These are phyloP conservation scores for Psylliodes chrysocephalus DNA, from an alignment of 2,888 invertebrate species.

Conservation along the genomic window DNA sequence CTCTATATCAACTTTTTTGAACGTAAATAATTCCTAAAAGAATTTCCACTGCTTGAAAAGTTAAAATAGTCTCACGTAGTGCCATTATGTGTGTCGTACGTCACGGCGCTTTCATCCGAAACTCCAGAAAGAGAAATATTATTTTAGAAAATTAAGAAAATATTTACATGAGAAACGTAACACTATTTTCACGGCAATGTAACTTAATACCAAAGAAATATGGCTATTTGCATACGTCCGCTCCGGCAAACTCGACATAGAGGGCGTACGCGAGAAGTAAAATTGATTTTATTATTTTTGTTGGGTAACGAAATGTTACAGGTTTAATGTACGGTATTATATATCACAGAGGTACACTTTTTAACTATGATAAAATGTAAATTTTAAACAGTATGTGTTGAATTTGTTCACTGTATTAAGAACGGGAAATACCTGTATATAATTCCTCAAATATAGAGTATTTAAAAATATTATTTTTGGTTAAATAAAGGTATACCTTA, in stretches of 20 bases:
- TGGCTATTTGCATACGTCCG: constrained; percentile 31
- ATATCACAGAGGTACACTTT: background rate
- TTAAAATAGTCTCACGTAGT: constrained; percentile 40
- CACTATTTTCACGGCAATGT: constrained; percentile 24
- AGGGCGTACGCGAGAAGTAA: constrained; percentile 11
- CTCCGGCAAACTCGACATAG: background rate
- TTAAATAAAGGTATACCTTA: too few relatives aligned
- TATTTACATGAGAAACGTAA: constrained; percentile 32
- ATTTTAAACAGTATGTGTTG: too few relatives aligned
- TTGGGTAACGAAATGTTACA: constrained; percentile 11
- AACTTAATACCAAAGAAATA: constrained; percentile 31
- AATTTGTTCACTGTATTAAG: too few relatives aligned
- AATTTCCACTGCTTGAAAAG: constrained; percentile 18
- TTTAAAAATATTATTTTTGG: too few relatives aligned
- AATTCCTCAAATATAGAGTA: too few relatives aligned
- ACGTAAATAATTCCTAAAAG: constrained; percentile 8
- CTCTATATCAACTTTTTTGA: constrained; percentile 7
- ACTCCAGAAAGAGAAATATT: constrained; percentile 23
- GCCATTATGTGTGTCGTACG: constrained; percentile 37
- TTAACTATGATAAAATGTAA: background rate
- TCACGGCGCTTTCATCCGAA: constrained; percentile 28
- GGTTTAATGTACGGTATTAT: constrained; percentile 11
- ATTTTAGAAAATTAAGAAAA: constrained; percentile 31
- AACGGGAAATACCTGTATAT: too few relatives aligned
- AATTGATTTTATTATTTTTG: constrained; percentile 13